phyloP scores from a whole-genome alignment of 2,797 vertebrate species.

The Poeciliopsis paucimaculata region DNA sequence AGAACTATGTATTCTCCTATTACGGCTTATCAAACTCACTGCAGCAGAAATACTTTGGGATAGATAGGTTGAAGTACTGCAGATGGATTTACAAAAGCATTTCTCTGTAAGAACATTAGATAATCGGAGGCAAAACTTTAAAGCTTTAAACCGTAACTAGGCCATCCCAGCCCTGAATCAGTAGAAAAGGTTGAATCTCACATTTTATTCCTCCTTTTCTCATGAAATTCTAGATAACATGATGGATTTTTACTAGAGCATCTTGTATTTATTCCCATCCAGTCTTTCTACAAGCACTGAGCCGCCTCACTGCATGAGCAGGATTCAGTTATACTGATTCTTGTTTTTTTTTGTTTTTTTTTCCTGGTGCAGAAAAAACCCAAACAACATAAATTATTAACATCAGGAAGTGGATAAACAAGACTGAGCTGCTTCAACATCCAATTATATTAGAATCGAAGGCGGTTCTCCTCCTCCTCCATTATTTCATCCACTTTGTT shows the following conservation, averaged over 20 bases:
- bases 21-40: background rate
- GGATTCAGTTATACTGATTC: background rate
- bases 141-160: background rate
- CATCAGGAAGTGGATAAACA: background rate
- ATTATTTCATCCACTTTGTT: background rate
- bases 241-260: background rate
- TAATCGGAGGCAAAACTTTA: background rate
- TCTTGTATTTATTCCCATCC: background rate
- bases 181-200: background rate
- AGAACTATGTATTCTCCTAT: background rate
- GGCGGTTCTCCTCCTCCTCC: background rate
- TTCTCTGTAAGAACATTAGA: background rate
- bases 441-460: background rate
- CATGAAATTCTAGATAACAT: background rate
- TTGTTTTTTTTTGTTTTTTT: background rate
- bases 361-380: background rate
- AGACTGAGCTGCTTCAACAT: background rate
- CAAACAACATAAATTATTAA: background rate
- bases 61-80: background rate
- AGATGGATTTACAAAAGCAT: background rate
- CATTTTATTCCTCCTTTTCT: background rate
- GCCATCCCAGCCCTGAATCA: background rate
- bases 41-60: background rate
- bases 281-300: background rate
- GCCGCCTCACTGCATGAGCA: background rate